Percentiles rank a stretch among this genome's conserved stretches.
Evolutionary conservation across 1,140 invertebrate species (phyloP).

Genomic region (Ridgeia piscesae): DNA sequence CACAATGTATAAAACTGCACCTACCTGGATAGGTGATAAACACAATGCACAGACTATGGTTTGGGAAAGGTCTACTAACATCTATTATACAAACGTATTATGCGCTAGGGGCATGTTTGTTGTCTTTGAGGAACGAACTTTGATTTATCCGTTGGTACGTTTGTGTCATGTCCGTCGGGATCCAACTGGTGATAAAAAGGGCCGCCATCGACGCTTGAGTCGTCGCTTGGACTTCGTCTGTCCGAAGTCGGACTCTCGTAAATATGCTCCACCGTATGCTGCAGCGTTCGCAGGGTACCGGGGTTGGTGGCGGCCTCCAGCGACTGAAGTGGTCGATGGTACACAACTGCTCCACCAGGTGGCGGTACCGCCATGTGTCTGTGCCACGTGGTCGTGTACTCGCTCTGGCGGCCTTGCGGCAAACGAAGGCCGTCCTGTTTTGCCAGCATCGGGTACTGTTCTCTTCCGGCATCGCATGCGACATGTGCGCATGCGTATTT

Average conservation of each 20-base stretch:
- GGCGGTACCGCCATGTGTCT: background rate
- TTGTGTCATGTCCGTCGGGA: background rate
- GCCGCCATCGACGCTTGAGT: background rate
- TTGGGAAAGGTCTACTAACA: background rate
- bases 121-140: background rate
- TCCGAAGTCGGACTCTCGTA: slow-evolving; percentile 16
- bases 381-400: slow-evolving; percentile 11
- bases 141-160: background rate
- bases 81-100: background rate
- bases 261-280: slow-evolving; percentile 7
- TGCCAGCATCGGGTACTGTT: slow-evolving; percentile 13
- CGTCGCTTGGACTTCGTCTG: background rate
- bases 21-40: too few relatives aligned
- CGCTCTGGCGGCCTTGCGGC: background rate
- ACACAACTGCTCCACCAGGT: background rate
- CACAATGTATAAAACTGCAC: too few relatives aligned
- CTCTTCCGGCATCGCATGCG: background rate
- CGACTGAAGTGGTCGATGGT: background rate
- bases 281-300: background rate
- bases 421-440: slow-evolving; percentile 9
- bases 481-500: background rate
- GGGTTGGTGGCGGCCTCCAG: background rate
- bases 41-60: background rate
- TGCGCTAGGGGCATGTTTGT: background rate
- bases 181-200: slow-evolving; percentile 17